Percentiles rank a stretch among this genome's conserved stretches.
phyloP scores from a whole-genome alignment of 2,113 vertebrate genomes.

The Halichoeres trimaculatus region DNA sequence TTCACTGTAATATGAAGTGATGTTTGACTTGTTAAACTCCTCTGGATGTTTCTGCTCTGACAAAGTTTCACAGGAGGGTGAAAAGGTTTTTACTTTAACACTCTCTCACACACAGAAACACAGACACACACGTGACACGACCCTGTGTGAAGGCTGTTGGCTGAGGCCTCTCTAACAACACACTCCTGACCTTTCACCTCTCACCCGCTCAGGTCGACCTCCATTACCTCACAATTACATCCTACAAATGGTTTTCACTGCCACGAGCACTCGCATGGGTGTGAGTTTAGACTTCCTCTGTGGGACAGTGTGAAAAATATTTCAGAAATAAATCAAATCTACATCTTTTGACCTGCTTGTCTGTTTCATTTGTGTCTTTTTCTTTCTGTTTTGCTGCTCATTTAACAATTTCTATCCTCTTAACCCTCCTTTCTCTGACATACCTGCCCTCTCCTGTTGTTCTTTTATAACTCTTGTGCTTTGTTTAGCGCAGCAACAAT shows the following conservation, averaged over 20 bases:
- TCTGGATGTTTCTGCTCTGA: no score
- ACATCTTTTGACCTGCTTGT: no score
- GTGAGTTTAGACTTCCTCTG: not conserved
- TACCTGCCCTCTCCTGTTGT: no score
- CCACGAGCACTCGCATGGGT: conserved; percentile 43
- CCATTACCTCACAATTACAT: conserved; percentile 80
- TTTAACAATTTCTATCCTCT: no score
- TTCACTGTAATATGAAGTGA: conserved; percentile 68
- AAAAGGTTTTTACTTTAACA: not conserved
- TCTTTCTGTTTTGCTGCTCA: no score
- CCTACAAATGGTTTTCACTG: conserved; percentile 82
- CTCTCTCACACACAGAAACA: conserved; percentile 11
- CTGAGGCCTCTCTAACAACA: conserved; percentile 56
- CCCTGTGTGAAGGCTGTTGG: conserved; percentile 26
- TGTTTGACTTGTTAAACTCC: conserved; percentile 65
- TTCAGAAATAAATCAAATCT: no score
- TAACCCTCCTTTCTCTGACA: no score
- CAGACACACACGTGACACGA: conserved; percentile 12
- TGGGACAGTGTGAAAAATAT: not conserved
- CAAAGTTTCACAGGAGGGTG: no score
- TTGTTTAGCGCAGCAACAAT: no score
- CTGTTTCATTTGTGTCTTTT: no score
- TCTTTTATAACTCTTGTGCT: no score
- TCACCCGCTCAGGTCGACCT: conserved; percentile 75
- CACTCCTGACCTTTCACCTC: conserved; percentile 63